Percentiles rank a stretch among this genome's conserved stretches.
Conservation (phyloP, 2,113 vertebrate species). For the Alaudala cheleensis region DNA sequence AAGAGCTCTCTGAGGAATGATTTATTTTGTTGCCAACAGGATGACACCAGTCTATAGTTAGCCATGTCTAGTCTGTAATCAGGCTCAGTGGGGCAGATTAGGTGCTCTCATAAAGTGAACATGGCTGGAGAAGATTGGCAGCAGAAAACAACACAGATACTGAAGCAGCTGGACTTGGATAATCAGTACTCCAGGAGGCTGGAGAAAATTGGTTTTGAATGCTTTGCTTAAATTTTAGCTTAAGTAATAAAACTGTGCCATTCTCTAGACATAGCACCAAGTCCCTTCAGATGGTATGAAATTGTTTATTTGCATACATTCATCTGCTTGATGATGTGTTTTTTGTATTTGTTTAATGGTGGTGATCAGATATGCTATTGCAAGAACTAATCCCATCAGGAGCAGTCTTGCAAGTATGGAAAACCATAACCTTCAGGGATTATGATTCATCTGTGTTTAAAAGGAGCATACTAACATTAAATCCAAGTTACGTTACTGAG, state of each 20-base stretch:
- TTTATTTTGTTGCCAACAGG: not conserved
- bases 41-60: not conserved
- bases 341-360: constrained; percentile 8
- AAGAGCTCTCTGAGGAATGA: not conserved
- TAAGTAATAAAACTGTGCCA: not conserved
- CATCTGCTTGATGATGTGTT: not conserved
- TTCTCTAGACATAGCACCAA: not conserved
- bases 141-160: not conserved
- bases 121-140: not conserved
- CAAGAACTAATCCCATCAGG: not conserved
- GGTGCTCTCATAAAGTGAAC: not conserved
- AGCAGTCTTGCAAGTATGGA: not conserved
- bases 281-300: not conserved
- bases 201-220: not conserved
- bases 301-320: not conserved
- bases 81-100: not conserved
- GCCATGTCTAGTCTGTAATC: not conserved
- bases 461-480: not conserved
- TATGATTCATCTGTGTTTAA: not conserved
- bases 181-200: not conserved
- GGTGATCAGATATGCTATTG: not conserved
- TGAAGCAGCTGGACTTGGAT: not conserved
- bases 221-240: not conserved
- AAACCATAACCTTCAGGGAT: not conserved
- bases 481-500: not conserved